A percentile compares a stretch with the other conserved stretches of the same genome.
Conservation (phyloP, 2,113 vertebrate species). For the Notarius quadriscutis region DNA sequence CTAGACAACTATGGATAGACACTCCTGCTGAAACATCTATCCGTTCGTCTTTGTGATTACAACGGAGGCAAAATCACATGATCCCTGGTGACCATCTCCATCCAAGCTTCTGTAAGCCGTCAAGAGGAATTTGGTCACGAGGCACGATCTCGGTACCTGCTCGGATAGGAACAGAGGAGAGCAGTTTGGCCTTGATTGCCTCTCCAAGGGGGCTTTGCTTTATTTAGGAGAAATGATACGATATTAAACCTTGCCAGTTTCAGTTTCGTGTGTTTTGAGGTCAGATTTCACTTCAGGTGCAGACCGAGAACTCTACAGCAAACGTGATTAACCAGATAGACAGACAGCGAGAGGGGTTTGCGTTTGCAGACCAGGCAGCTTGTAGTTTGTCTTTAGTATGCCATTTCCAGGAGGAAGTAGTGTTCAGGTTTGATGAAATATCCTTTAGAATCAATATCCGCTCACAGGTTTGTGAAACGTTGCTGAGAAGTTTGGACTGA, state of each 20-base stretch:
- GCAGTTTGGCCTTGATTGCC: constrained; percentile 16
- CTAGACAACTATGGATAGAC: background rate
- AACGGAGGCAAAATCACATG: background rate
- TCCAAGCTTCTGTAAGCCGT: background rate
- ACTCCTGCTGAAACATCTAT: background rate
- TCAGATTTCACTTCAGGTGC: constrained; percentile 12
- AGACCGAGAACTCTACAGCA: background rate
- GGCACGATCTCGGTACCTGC: constrained; percentile 10
- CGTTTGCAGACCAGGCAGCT: background rate
- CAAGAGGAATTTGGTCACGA: background rate
- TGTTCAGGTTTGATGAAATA: constrained; percentile 15
- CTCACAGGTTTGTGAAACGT: background rate
- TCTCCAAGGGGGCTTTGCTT: background rate
- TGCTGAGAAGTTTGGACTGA: background rate
- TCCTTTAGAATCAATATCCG: constrained; percentile 35
- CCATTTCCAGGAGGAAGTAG: constrained; percentile 20
- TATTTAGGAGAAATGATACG: constrained; percentile 38
- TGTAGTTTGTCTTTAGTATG: background rate
- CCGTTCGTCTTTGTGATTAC: background rate
- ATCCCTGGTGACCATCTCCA: background rate
- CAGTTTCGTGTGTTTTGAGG: background rate
- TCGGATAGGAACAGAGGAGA: constrained; percentile 18
- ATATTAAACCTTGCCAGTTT: constrained; percentile 21
- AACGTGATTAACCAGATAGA: background rate
- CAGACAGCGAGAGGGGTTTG: background rate